Percentiles rank a stretch among this genome's conserved stretches.
Evolutionary conservation across 2,888 invertebrate species (phyloP).

Genomic region (Cantharis flavilabris): DNA sequence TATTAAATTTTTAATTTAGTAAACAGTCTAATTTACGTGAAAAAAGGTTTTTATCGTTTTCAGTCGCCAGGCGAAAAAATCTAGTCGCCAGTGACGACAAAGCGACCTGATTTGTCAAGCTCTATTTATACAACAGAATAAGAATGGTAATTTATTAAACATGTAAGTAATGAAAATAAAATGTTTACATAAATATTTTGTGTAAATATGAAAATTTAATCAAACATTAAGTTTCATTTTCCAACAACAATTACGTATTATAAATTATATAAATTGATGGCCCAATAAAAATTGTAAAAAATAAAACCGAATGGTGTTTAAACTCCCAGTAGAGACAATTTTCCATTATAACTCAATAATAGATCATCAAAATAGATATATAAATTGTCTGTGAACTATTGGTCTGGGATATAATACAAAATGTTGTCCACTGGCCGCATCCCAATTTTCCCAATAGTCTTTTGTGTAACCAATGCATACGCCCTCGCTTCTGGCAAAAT

Average conservation of each 20-base stretch:
- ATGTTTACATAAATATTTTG: neutral
- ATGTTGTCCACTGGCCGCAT: slow-evolving; percentile 38
- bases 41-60: too few relatives aligned
- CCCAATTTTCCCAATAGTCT: slow-evolving; percentile 29
- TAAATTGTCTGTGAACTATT: slow-evolving; percentile 52
- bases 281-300: neutral
- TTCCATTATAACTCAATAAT: slow-evolving; percentile 36
- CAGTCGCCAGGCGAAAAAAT: too few relatives aligned
- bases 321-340: slow-evolving; percentile 17
- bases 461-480: slow-evolving; percentile 43
- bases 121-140: too few relatives aligned
- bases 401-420: slow-evolving; percentile 49
- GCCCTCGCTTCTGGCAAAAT: slow-evolving; percentile 39
- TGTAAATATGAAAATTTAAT: neutral
- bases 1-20: too few relatives aligned
- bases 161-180: neutral
- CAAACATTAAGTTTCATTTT: neutral
- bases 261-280: slow-evolving; percentile 2
- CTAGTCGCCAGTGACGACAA: too few relatives aligned
- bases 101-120: too few relatives aligned
- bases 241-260: neutral
- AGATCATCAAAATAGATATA: slow-evolving; percentile 53
- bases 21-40: too few relatives aligned
- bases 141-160: too few relatives aligned
- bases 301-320: slow-evolving; percentile 7